Base-by-base conservation (phyloP, 1,140 invertebrate genomes). In the Eulimnadia texana region DNA sequence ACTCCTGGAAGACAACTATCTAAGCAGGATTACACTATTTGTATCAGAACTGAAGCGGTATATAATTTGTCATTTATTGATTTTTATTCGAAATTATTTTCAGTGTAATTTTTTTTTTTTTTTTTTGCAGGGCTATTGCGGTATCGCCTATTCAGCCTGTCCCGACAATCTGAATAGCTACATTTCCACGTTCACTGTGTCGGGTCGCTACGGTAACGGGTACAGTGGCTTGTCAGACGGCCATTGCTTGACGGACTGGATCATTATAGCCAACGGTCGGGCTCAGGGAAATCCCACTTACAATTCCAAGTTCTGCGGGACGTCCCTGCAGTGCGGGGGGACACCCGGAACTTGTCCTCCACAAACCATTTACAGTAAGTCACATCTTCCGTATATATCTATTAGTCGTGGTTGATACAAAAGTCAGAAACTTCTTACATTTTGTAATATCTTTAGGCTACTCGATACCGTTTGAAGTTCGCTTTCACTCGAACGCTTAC, bases 1-100 rank as follows among this genome's bases (percentile, higher is more conserved):
- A 58, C 55, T 11, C 83, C 81, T 66, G 72, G 72, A 0, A 3
- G 55, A 42, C 55, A 58, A 29, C 55, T 58, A 16, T 58, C 55
- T 20, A 58, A 58, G 16, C 55, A 58, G 29, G 55, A 58, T 58
- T 61, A 61, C 19, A 61, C 60, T 1, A 61, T 61, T 13, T 61
- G 60, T 52, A 42, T 61, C 16, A 24, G 60, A 0, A 61, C 53
- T 50, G 60, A 50, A 20, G 24, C 51, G 25, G 60, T 61, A 50
- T 19, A 49, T 2, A 16, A 22, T 53, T 16, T 16, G 51, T 42
- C 16, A 6, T 16, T 42, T 9, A 9, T 6, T 9, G 33, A 42
- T 6, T 42, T 9, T 6, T 16, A 42, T 42, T 16, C 6, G 6
- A 42, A 54, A 54, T n/a, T n/a, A n/a, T n/a, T n/a, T n/a, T n/a